Evolutionary conservation across 2,888 invertebrate species (phyloP).

Genomic region (Campaea margaritaria): DNA sequence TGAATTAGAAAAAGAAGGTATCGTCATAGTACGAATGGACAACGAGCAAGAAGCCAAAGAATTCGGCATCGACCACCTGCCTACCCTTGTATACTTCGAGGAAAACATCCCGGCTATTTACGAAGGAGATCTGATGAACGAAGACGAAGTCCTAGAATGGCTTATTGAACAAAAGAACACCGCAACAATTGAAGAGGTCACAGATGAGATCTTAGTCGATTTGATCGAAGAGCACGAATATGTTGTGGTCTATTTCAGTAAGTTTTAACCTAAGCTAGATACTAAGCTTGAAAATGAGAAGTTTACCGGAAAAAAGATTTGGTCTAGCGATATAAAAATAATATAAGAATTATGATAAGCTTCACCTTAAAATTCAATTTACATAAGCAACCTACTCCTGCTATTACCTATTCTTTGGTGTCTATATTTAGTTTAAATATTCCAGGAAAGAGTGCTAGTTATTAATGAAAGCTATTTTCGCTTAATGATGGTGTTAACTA

Average conservation of each 20-base stretch:
- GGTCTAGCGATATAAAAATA: no score
- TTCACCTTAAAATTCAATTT: no score
- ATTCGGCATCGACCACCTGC: conserved; percentile 95
- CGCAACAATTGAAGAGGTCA: conserved; percentile 97
- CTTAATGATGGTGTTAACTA: background rate
- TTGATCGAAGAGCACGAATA: conserved; percentile 96
- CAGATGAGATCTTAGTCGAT: conserved; percentile 94
- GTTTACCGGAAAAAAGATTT: no score
- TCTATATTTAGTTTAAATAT: no score
- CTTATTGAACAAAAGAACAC: conserved; percentile 93
- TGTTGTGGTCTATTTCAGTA: conserved; percentile 97
- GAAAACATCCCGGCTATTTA: conserved; percentile 96
- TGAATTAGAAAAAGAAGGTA: conserved; percentile 94
- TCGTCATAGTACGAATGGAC: conserved; percentile 95
- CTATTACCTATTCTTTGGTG: no score
- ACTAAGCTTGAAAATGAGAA: no score
- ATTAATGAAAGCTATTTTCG: no score
- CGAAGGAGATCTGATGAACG: conserved; percentile 96
- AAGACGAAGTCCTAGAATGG: conserved; percentile 96
- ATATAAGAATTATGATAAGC: no score
- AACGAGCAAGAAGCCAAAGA: conserved; percentile 96
- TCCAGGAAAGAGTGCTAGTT: no score
- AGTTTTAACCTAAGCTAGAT: conserved; percentile 58
- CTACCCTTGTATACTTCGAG: conserved; percentile 94
- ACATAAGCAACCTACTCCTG: no score